Evolutionary conservation across 2,797 vertebrate genomes (phyloP).

Genomic region (Melanotaenia nigrans): DNA sequence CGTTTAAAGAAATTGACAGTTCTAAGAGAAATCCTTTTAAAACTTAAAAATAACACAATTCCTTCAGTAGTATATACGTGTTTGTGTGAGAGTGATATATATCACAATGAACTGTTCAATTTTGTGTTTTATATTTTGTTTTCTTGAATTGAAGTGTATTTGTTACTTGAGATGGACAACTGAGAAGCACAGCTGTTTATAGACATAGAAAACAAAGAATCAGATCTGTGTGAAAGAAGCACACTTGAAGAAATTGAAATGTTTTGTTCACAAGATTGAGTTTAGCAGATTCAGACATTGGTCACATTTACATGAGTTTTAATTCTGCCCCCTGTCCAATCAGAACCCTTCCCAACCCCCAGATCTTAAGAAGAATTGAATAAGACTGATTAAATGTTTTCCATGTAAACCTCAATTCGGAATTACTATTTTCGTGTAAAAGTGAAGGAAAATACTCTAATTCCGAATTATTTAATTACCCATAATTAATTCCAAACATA

Average conservation of each 20-base stretch:
- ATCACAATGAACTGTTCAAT: neutral
- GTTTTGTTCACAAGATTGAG: neutral
- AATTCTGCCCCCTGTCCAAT: too few relatives aligned
- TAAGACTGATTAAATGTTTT: too few relatives aligned
- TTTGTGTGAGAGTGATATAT: neutral
- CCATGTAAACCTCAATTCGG: too few relatives aligned
- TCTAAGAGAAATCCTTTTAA: neutral
- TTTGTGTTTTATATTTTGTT: neutral
- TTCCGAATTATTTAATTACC: too few relatives aligned
- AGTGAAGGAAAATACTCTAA: too few relatives aligned
- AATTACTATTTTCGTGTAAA: too few relatives aligned
- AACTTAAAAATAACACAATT: neutral
- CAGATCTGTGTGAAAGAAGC: neutral
- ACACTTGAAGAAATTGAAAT: neutral
- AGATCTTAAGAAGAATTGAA: too few relatives aligned
- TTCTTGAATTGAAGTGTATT: neutral
- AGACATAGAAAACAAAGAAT: neutral
- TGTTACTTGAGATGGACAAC: neutral
- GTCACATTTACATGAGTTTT: too few relatives aligned
- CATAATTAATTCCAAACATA: too few relatives aligned
- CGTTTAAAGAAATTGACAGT: neutral
- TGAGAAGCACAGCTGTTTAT: neutral
- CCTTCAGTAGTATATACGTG: neutral
- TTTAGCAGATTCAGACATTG: neutral
- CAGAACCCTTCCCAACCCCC: too few relatives aligned